Evolutionary conservation across 2,113 vertebrate genomes (phyloP).

Genomic region (Hirundichthys speculiger): DNA sequence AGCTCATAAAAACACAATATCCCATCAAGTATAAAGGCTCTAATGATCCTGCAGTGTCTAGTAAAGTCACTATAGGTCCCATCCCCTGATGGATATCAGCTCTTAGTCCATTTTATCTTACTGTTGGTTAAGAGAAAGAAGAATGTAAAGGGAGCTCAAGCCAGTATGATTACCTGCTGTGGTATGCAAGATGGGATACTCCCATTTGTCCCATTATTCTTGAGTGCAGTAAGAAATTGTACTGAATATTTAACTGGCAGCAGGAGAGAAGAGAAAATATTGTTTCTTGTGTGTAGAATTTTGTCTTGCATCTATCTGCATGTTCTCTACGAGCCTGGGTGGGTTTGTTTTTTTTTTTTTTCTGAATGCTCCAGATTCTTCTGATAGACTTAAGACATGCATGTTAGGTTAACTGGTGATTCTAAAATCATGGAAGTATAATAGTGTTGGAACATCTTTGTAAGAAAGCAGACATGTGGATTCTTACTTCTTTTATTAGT

Average conservation of each 20-base stretch:
- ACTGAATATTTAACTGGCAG: slow-evolving; percentile 22
- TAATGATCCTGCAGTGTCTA: slow-evolving; percentile 72
- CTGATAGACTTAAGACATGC: too few species aligned
- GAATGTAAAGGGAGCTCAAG: slow-evolving; percentile 38
- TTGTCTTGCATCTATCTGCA: slow-evolving; percentile 3
- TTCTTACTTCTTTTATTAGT: too few species aligned
- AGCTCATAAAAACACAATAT: slow-evolving; percentile 79
- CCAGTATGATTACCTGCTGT: slow-evolving; percentile 31
- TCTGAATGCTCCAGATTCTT: too few species aligned
- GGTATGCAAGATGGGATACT: slow-evolving; percentile 22
- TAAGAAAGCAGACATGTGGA: too few species aligned
- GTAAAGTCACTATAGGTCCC: slow-evolving; percentile 68
- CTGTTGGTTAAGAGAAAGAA: slow-evolving; percentile 50
- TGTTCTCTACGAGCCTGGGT: background rate
- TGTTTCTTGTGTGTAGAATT: background rate
- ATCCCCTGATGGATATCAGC: slow-evolving; percentile 65
- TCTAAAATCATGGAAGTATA: too few species aligned
- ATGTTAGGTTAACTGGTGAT: too few species aligned
- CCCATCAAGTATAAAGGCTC: slow-evolving; percentile 64
- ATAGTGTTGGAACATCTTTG: too few species aligned
- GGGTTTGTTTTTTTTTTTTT: background rate
- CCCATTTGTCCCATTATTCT: slow-evolving; percentile 11
- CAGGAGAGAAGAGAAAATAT: slow-evolving; percentile 13
- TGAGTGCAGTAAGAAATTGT: slow-evolving; percentile 8
- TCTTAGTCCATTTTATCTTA: slow-evolving; percentile 60